These are phyloP conservation scores for Eolophus roseicapilla DNA, from an alignment of 2,113 vertebrate genomes.

Conservation along the genomic window DNA sequence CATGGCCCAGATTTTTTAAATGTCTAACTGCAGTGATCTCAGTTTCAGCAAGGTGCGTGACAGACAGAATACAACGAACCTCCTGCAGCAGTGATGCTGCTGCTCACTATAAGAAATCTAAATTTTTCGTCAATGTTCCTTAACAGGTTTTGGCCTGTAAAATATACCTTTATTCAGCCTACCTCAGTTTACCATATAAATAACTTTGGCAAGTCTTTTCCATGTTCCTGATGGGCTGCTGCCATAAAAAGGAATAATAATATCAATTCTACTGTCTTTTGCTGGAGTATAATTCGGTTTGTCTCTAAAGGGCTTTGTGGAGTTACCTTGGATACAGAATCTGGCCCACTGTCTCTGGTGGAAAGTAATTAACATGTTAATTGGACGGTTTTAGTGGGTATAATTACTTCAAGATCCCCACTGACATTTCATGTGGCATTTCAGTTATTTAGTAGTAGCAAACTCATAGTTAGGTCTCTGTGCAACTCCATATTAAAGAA, in stretches of 20 bases:
- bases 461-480: neutral
- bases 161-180: neutral
- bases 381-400: neutral
- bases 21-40: neutral
- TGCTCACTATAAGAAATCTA: neutral
- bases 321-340: conserved; percentile 15
- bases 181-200: neutral
- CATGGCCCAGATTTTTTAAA: neutral
- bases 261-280: neutral
- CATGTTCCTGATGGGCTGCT: neutral
- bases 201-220: neutral
- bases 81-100: neutral
- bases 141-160: neutral
- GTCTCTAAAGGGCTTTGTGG: neutral
- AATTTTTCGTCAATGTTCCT: neutral
- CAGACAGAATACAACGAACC: neutral
- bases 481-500: neutral
- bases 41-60: neutral
- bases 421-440: neutral
- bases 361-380: neutral
- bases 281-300: neutral
- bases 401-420: neutral
- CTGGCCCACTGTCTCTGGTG: neutral
- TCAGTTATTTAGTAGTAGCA: neutral
- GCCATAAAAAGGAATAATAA: neutral